These are phyloP conservation scores for Zootoca vivipara DNA, from an alignment of 2,113 vertebrate genomes.

Conservation along the genomic window DNA sequence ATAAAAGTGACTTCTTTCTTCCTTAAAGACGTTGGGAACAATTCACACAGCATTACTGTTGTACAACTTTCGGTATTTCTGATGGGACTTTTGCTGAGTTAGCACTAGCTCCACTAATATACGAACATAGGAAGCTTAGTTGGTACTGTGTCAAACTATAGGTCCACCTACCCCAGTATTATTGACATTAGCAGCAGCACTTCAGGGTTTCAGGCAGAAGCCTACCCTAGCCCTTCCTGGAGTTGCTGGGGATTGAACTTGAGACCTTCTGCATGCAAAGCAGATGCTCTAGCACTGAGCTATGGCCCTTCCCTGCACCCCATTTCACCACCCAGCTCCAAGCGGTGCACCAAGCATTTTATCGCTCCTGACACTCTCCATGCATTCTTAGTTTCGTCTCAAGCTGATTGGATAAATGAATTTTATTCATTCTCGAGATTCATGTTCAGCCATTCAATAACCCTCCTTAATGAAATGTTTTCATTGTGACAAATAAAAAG, in stretches of 20 bases:
- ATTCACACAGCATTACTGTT: neutral
- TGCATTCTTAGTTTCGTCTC: constrained; percentile 25
- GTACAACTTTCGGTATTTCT: neutral
- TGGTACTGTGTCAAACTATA: too few species aligned
- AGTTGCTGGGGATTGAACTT: too few species aligned
- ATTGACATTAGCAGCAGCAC: too few species aligned
- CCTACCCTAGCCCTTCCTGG: too few species aligned
- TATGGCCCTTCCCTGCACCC: neutral
- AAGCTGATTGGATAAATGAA: constrained; percentile 38
- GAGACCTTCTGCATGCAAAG: too few species aligned
- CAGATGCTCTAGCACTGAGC: too few species aligned
- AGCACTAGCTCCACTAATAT: neutral
- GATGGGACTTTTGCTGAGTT: neutral
- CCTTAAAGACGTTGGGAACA: neutral
- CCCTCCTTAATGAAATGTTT: constrained; percentile 53
- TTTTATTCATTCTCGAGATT: constrained; percentile 55
- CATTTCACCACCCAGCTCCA: constrained; percentile 12
- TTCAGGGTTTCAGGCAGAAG: too few species aligned
- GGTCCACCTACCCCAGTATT: too few species aligned
- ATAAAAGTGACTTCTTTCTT: neutral
- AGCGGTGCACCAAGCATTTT: neutral
- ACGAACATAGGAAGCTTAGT: too few species aligned
- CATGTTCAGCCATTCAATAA: constrained; percentile 54
- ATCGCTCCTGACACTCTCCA: constrained; percentile 10
- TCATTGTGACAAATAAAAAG: constrained; percentile 55